These are phyloP conservation scores for Porites australiensis DNA, from an alignment of 64 coral and sea anemone genomes.

Conservation along the genomic window DNA sequence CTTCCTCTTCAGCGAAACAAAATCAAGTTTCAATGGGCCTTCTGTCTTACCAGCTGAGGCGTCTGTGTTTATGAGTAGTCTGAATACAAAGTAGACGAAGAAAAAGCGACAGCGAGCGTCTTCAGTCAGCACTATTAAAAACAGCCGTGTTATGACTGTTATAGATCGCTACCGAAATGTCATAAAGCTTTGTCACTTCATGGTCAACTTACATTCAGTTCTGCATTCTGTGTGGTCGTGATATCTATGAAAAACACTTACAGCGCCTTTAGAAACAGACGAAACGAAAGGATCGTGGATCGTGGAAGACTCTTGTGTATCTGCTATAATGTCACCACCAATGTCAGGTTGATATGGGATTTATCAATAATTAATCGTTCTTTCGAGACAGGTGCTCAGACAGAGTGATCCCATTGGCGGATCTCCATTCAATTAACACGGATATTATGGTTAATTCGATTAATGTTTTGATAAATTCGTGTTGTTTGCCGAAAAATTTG, in stretches of 20 bases:
- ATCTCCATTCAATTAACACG: background rate
- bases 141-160: no score
- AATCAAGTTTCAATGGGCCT: background rate
- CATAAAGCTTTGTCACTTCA: no score
- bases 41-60: background rate
- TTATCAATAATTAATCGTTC: constrained; percentile 20
- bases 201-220: no score
- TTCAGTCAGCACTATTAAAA: no score
- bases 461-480: background rate
- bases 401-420: constrained; percentile 9
- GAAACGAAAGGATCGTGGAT: background rate
- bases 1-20: background rate
- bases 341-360: background rate
- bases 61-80: background rate
- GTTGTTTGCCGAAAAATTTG: background rate
- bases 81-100: background rate
- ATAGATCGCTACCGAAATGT: no score
- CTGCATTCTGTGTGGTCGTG: no score
- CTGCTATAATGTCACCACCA: no score
- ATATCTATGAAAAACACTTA: background rate
- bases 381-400: constrained; percentile 10
- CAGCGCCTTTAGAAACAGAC: background rate
- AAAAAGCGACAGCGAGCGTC: background rate
- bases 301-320: no score
- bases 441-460: background rate